Evolutionary conservation across 92 coral and sea anemone species (phyloP), one percentile per base, ranked within the genome.

Genomic region (Isaurus tuberculatus): DNA sequence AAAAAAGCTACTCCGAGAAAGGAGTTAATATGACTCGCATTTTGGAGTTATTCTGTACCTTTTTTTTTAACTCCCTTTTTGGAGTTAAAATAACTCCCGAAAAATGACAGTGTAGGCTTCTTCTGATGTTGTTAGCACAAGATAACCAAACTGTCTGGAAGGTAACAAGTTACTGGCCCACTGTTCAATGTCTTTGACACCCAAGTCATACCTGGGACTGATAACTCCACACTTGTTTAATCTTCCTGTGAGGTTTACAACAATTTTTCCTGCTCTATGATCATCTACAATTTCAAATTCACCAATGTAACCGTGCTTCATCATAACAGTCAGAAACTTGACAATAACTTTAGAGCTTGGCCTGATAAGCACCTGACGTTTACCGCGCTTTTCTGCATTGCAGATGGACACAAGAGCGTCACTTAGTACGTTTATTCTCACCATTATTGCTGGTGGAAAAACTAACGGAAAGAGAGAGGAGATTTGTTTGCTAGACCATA

Each of bases 221-320:
- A 96, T 96, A 15, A 96, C 99, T 58, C 99, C 99, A 94, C 99
- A 96, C 99, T 96, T 97, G 79, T 97, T 97, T 8, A 97, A 90
- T 48, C 99, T 89, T 84, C 99, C 99, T 51, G 91, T 97, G 37
- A 97, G 93, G 84, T 97, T 90, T 74, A 97, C 99, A 13, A 97
- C 98, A 90, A 97, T 94, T 79, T 96, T 96, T 46, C 99, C 99
- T 31, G 97, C 92, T 61, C 99, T 88, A 80, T 96, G 99, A 48
- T 96, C 99, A 87, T 96, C 99, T 43, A 96, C 98, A 58, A 96
- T 96, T 78, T 93, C 99, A 89, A 96, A 96, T 86, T 96, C 99
- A 11, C 98, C 99, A 89, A 96, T 96, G 88, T 96, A 96, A 96
- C 99, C 99, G 72, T 97, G 99, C 79, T 97, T 97, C 97, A 97